Base-by-base conservation (phyloP, 2,113 vertebrate genomes). In the Accipiter cooperii region DNA sequence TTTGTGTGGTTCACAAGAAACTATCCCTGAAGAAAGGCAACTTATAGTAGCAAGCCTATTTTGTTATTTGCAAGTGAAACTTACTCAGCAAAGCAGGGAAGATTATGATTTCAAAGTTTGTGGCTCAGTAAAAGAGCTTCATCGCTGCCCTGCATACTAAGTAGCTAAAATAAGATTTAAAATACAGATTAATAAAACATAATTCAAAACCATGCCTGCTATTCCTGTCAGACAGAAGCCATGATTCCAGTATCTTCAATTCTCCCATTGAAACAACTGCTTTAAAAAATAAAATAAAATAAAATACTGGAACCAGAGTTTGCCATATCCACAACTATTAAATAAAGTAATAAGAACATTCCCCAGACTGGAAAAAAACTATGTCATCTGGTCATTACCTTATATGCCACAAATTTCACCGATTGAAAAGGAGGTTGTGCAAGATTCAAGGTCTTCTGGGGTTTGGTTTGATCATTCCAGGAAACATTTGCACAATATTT, bases 401-500 rank as follows among this genome's bases (percentile, higher is more conserved):
- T 71, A 38, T 7, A 68, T 5, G 24, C 21, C 2, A 4, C 31
- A 55, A 52, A 81, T 49, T 47, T 29, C 16, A 49, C 44, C 0
- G 0, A 52, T 0, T 61, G 87, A 83, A 65, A 90, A 77, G 33
- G 31, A 70, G 38, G 10, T 54, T 87, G 57, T 74, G 29, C 44
- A 93, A 87, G 77, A 88, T 8, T 63, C 84, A 83, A 91, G 93
- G 96, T 85, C 89, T 70, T 60, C 75, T 77, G 82, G 1, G 3
- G 63, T 51, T 79, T 61, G 19, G 6, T 65, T 69, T 87, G 75
- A 75, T 71, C 66, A 64, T 93, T 97, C 75, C 87, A 90, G 91
- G 91, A 96, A 96, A 58, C 34, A 76, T 64, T 40, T 96, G 84
- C 87, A 88, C 52, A 82, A 34, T 31, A 58, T 80, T 89, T 94